Evolutionary conservation across 2,888 invertebrate genomes (phyloP), one percentile per base, ranked within the genome.

Genomic region (Lutraria lutraria): DNA sequence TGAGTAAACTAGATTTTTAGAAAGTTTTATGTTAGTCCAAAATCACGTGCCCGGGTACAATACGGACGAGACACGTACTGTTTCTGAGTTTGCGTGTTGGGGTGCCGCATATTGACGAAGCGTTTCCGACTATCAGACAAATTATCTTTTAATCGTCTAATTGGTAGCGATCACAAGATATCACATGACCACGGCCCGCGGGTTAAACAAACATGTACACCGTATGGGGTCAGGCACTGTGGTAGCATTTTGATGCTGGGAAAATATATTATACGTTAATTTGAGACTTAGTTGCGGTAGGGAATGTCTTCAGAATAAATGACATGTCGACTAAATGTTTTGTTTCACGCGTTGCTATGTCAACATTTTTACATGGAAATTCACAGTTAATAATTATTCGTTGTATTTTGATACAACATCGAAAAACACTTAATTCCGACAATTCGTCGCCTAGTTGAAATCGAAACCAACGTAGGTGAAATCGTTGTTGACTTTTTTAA

Each of bases 141-240:
- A 85, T 81, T 87, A 87, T 85, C 87, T 83, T 88, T 81, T 88
- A 90, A 90, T 90, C 90, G 63, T 82, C 52, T 90, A 88, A 90
- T 88, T 90, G 90, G 84, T 90, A 84, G 85, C 90, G 88, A 90
- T 80, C 87, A 79, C 68, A 72, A 84, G 83, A 52, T 85, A 88
- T 88, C 90, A 81, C 68, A 56, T 82, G 80, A 82, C 53, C 72
- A 60, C 31, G 54, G 83, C 88, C 87, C 53, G 68, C 81, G 85
- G 90, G 90, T 90, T 87, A 90, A 88, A 90, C 87, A 90, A 90
- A 90, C 88, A 90, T 54, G 25, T 19, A 29, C 84, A 43, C 80
- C 25, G 53, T 82, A 84, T 82, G 87, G 87, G 87, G 85, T 87
- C 82, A 83, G 52, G 76, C 79, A 16, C 4, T 81, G 72, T 72